Evolutionary conservation across 2,797 vertebrate genomes (phyloP), one percentile per base, ranked within the genome.

Genomic region (Channa striata): DNA sequence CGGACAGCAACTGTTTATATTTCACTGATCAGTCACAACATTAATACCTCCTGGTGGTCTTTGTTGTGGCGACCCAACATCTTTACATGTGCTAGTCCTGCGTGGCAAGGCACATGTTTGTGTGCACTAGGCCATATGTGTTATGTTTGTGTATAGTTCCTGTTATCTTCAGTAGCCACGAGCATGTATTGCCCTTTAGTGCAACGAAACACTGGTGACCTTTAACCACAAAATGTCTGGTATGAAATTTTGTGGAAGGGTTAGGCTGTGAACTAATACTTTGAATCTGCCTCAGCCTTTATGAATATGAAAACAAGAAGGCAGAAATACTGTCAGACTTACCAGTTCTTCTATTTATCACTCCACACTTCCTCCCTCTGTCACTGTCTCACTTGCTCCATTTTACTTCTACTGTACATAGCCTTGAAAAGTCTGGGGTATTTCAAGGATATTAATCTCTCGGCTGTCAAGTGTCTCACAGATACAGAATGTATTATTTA

Each of bases 41-140:
- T 30, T 30, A 30, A 30, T 30, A 6, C 25, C 25, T 30, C 25
- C 25, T 30, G 25, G 25, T 30, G 4, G 25, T 30, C 6, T 30
- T 3, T 30, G 25, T 30, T 30, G 25, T 30, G 25, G 25, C 25
- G 6, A 3, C 25, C 3, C 25, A 30, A 30, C 6, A 30, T 30
- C 25, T 30, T 30, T 30, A 6, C 8, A 20, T 79, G 66, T 72
- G 69, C 60, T 63, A 1, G 3, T 30, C 13, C 19, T 61, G 49
- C 81, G 52, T 74, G 59, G 20, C 8, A 11, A 60, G 16, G 42
- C 80, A 87, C 74, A 86, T 84, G 73, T 88, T 81, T 50, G 51
- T 61, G 71, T 66, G 46, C 68, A 70, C 57, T 65, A 40, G 68
- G 44, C 63, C 68, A 47, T 51, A 60, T 80, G 73, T 76, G 46